Percentiles rank a stretch among this genome's conserved stretches.
Conservation (phyloP, 2,113 vertebrate species). For the Solea solea region DNA sequence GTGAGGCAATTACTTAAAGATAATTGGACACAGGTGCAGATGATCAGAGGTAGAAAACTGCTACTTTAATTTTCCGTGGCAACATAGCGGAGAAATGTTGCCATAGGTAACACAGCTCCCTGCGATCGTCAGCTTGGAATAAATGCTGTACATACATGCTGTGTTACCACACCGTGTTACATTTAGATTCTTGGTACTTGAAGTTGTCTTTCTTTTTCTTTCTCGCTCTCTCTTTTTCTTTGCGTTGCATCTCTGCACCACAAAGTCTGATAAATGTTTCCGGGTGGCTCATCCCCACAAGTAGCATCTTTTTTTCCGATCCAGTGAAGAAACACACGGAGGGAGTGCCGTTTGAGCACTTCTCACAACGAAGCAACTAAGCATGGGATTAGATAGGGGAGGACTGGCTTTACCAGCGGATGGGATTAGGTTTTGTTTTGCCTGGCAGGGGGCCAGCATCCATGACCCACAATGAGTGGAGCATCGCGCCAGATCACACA, state of each 20-base stretch:
- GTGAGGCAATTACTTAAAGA: conserved; percentile 70
- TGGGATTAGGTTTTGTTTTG: conserved; percentile 79
- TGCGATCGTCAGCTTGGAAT: conserved; percentile 34
- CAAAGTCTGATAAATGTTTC: conserved; percentile 27
- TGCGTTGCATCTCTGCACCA: neutral
- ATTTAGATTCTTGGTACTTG: conserved; percentile 3
- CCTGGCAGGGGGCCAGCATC: conserved; percentile 64
- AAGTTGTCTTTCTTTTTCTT: neutral
- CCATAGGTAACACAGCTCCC: conserved; percentile 28
- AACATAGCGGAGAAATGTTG: conserved; percentile 17
- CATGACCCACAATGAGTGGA: conserved; percentile 63
- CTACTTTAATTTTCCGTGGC: conserved; percentile 66
- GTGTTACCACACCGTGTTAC: conserved; percentile 7
- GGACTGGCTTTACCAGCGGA: conserved; percentile 66
- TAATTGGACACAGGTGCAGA: conserved; percentile 79
- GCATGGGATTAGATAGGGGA: conserved; percentile 69
- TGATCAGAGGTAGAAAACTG: conserved; percentile 71
- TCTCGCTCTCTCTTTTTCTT: neutral
- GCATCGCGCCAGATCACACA: conserved; percentile 43
- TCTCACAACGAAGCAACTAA: conserved; percentile 70
- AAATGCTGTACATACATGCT: conserved; percentile 21
- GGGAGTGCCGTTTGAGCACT: conserved; percentile 73
- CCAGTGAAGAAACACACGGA: conserved; percentile 64
- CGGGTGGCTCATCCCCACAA: conserved; percentile 40
- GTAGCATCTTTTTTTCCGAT: conserved; percentile 57